Evolutionary conservation across 2,113 vertebrate genomes (phyloP).

Genomic region (Carettochelys insculpta): DNA sequence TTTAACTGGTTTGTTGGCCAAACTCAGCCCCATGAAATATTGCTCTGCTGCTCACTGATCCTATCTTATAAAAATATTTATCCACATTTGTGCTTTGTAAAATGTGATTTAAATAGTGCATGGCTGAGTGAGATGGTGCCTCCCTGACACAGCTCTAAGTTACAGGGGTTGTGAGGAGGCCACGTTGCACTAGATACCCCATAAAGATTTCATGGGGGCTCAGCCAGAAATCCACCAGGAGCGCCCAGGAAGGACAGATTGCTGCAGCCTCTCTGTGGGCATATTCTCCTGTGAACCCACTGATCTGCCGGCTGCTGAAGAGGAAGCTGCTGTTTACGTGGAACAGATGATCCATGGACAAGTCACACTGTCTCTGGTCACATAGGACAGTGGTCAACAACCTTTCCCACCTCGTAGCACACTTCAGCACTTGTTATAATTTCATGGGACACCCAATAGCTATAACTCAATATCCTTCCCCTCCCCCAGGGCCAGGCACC

Average conservation of each 20-base stretch:
- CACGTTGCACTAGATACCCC: accelerated
- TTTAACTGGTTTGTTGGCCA: slow-evolving; percentile 62
- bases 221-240: neutral
- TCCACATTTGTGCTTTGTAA: slow-evolving; percentile 14
- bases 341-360: neutral
- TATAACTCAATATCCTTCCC: too few relatives aligned
- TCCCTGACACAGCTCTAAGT: slow-evolving; percentile 27
- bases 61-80: slow-evolving; percentile 73
- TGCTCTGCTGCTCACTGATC: slow-evolving; percentile 45
- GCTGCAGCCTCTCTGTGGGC: neutral
- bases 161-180: neutral
- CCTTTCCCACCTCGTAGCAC: too few relatives aligned
- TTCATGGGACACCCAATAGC: too few relatives aligned
- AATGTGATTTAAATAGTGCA: slow-evolving; percentile 43
- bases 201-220: neutral
- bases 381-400: too few relatives aligned
- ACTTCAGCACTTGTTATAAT: too few relatives aligned
- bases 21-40: slow-evolving; percentile 67
- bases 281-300: neutral
- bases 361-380: neutral
- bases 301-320: accelerated
- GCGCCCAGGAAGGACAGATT: neutral
- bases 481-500: too few relatives aligned
- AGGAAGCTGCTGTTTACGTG: neutral
- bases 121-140: neutral